Conservation (phyloP, 2,113 vertebrate genomes). For the Semicossyphus pulcher region DNA sequence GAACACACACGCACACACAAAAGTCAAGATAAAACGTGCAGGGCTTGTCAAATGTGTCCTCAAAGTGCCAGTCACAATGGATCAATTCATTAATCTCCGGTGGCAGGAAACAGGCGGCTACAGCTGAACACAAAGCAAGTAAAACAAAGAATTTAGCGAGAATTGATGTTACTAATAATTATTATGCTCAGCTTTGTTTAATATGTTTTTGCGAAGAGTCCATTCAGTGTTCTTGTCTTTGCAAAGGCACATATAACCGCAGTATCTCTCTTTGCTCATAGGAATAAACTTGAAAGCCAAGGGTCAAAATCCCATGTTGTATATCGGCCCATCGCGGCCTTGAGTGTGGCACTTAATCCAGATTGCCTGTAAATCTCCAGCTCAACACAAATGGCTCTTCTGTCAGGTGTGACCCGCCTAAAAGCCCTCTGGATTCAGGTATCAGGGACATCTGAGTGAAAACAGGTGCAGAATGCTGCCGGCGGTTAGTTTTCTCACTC, state of each 20-base stretch:
- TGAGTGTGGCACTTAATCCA: constrained; percentile 70
- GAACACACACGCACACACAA: neutral
- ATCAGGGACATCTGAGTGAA: constrained; percentile 57
- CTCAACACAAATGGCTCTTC: constrained; percentile 53
- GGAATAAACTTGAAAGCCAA: constrained; percentile 54
- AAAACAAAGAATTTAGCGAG: constrained; percentile 7
- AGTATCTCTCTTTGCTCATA: constrained; percentile 46
- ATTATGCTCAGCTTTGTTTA: neutral
- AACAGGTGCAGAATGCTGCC: constrained; percentile 65
- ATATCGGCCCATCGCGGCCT: constrained; percentile 61
- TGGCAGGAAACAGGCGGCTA: constrained; percentile 17
- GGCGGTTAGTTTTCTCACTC: constrained; percentile 84
- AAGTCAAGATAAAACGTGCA: constrained; percentile 64
- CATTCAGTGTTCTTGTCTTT: constrained; percentile 14
- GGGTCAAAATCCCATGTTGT: constrained; percentile 58
- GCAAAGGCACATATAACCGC: too few relatives aligned
- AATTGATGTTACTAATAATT: constrained; percentile 10
- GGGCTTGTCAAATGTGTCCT: constrained; percentile 86
- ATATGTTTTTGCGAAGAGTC: constrained; percentile 11
- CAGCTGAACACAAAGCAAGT: constrained; percentile 33
- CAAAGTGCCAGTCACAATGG: constrained; percentile 88
- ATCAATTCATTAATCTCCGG: constrained; percentile 88
- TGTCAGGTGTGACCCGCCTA: constrained; percentile 52
- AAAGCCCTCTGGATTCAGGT: constrained; percentile 66
- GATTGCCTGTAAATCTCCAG: constrained; percentile 75